A percentile compares a stretch with the other conserved stretches of the same genome.
These are phyloP conservation scores for Zophobas atratus DNA, from an alignment of 1,140 invertebrate species.

Conservation along the genomic window DNA sequence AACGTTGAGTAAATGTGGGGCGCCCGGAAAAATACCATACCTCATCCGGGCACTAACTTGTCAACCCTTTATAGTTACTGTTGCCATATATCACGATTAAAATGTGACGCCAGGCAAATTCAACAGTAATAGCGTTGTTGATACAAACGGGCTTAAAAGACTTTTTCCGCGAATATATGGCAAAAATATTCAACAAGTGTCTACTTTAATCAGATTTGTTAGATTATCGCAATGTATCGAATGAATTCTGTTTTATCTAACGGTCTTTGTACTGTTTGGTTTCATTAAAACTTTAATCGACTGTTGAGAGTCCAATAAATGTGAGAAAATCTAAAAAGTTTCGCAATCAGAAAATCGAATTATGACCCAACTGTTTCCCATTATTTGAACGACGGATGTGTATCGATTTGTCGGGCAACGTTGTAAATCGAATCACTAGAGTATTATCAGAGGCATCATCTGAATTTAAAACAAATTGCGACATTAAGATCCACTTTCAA, in stretches of 20 bases:
- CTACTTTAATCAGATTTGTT: too few relatives aligned
- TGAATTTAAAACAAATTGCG: not conserved
- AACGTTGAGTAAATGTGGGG: not conserved
- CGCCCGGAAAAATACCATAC: not conserved
- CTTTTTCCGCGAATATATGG: slow-evolving; percentile 37
- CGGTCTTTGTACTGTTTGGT: too few relatives aligned
- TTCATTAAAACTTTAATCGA: not conserved
- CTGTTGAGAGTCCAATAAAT: not conserved
- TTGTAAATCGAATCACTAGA: not conserved
- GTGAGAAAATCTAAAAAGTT: slow-evolving; percentile 5
- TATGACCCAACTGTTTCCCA: not conserved
- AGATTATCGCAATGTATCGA: too few relatives aligned
- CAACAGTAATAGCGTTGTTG: not conserved
- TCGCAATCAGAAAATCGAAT: not conserved
- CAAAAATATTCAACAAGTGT: slow-evolving; percentile 43
- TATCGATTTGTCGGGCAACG: not conserved
- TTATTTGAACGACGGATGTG: not conserved
- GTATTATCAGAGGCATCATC: not conserved
- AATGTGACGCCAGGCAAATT: slow-evolving; percentile 1
- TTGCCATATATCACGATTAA: slow-evolving; percentile 6
- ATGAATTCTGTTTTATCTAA: too few relatives aligned
- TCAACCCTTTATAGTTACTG: slow-evolving; percentile 14
- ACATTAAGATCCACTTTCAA: too few relatives aligned
- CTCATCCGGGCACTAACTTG: slow-evolving; percentile 5
- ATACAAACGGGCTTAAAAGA: not conserved